phyloP scores from a whole-genome alignment of 1,140 invertebrate genomes.

The Drosophila pandora region DNA sequence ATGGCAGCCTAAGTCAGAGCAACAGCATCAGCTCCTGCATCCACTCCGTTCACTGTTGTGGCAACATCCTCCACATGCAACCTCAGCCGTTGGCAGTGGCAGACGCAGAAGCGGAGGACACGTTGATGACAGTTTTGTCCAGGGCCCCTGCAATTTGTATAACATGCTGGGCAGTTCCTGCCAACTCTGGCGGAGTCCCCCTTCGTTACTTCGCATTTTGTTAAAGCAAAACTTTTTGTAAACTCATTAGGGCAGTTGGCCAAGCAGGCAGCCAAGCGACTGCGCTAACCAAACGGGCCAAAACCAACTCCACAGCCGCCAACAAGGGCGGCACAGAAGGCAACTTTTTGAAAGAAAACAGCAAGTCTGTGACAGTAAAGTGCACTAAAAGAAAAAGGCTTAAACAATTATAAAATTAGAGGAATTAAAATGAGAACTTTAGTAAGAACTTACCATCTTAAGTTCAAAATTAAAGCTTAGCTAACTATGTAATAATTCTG shows the following conservation, averaged over 20 bases:
- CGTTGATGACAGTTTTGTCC: conserved; percentile 76
- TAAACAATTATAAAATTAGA: background rate
- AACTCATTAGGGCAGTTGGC: conserved; percentile 80
- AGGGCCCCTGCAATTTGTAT: conserved; percentile 69
- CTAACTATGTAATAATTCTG: too few species aligned
- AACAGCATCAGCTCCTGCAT: conserved; percentile 13
- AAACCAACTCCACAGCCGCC: conserved; percentile 21
- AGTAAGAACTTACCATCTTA: too few species aligned
- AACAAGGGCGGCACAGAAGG: conserved; percentile 14
- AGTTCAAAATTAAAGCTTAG: too few species aligned
- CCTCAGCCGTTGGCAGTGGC: background rate
- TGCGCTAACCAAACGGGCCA: conserved; percentile 61
- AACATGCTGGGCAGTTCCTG: conserved; percentile 72
- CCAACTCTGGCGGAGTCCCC: conserved; percentile 27
- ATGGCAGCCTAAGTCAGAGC: conserved; percentile 39
- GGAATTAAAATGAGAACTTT: too few species aligned
- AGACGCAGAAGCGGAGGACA: conserved; percentile 30
- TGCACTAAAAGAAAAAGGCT: conserved; percentile 1
- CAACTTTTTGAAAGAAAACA: conserved; percentile 72
- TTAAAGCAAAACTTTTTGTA: conserved; percentile 79
- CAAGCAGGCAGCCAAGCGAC: conserved; percentile 69
- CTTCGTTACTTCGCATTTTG: conserved; percentile 46
- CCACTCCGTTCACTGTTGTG: conserved; percentile 14
- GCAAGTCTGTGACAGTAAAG: conserved; percentile 16
- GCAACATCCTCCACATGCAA: conserved; percentile 38